Evolutionary conservation across 2,113 vertebrate species (phyloP).

Genomic region (Cyanistes caeruleus): DNA sequence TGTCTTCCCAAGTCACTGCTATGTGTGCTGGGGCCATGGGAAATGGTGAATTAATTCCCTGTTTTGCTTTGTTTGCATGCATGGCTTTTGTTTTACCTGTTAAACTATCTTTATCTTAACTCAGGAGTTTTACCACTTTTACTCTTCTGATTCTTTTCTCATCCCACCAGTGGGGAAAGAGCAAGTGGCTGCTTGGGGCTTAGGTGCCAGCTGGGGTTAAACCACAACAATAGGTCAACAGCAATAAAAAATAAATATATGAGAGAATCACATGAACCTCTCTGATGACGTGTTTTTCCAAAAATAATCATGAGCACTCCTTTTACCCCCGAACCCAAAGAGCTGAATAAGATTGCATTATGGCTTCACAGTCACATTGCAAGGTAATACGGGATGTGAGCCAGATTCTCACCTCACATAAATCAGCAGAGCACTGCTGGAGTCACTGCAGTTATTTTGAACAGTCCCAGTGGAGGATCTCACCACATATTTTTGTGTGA

Average conservation of each 20-base stretch:
- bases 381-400: constrained; percentile 6
- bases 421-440: constrained; percentile 1
- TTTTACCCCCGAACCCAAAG: not conserved
- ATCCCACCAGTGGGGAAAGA: not conserved
- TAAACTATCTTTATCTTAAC: not conserved
- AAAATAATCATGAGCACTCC: constrained; percentile 20
- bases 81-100: not conserved
- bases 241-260: constrained; percentile 22
- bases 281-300: not conserved
- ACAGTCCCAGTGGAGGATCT: not conserved
- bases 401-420: constrained; percentile 40
- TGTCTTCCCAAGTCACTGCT: not conserved
- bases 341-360: constrained; percentile 33
- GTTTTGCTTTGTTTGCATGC: not conserved
- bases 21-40: not conserved
- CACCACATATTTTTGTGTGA: constrained; percentile 12
- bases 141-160: not conserved
- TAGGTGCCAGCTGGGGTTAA: not conserved
- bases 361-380: constrained; percentile 6
- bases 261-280: not conserved
- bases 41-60: not conserved
- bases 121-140: not conserved
- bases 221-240: not conserved
- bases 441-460: constrained; percentile 35
- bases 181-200: not conserved